A percentile compares a stretch with the other conserved stretches of the same genome.
Evolutionary conservation across 2,113 vertebrate species (phyloP).

Genomic region (Turnix velox): DNA sequence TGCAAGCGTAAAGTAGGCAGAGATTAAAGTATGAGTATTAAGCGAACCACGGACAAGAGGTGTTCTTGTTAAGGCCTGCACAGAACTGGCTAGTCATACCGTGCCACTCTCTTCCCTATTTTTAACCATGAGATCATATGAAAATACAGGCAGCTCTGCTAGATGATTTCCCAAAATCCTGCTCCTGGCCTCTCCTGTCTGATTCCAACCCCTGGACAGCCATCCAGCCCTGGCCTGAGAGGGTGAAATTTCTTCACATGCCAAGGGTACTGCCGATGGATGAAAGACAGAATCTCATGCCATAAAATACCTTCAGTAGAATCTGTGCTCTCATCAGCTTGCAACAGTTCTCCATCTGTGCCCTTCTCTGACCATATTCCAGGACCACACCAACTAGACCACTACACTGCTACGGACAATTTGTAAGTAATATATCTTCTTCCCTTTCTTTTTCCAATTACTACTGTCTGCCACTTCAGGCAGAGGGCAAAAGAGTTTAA

Average conservation of each 20-base stretch:
- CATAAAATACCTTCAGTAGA: neutral
- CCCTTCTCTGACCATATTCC: neutral
- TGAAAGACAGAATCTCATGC: neutral
- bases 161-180: neutral
- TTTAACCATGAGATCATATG: neutral
- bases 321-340: neutral
- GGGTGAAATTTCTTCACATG: neutral
- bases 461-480: neutral
- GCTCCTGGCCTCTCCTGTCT: neutral
- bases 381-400: neutral
- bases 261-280: neutral
- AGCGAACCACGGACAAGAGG: neutral
- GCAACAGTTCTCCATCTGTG: neutral
- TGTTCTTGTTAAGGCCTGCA: conserved; percentile 31
- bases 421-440: conserved; percentile 8
- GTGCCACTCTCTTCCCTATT: neutral
- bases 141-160: neutral
- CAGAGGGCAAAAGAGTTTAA: neutral
- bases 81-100: neutral
- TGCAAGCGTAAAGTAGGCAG: neutral
- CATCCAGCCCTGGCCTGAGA: neutral
- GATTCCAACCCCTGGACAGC: neutral
- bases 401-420: neutral
- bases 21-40: neutral
- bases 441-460: neutral